These are phyloP conservation scores for Idaea straminata DNA, from an alignment of 2,888 invertebrate species.

Conservation along the genomic window DNA sequence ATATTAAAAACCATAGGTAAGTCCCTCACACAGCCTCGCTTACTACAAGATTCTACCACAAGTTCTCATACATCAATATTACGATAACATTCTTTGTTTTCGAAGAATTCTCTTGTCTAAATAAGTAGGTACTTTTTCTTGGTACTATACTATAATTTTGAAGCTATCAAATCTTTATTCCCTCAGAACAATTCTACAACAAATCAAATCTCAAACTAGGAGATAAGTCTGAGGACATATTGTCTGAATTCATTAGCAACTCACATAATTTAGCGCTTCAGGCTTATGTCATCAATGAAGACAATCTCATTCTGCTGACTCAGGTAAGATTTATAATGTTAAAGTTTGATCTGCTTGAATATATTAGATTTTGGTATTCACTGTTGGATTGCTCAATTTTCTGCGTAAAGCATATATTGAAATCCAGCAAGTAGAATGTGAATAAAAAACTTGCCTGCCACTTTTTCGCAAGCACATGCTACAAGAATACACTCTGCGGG, in stretches of 20 bases:
- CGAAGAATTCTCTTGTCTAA: background rate
- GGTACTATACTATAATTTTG: background rate
- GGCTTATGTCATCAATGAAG: conserved; percentile 39
- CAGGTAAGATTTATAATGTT: conserved; percentile 35
- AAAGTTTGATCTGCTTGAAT: background rate
- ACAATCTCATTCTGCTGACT: conserved; percentile 42
- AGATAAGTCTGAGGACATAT: conserved; percentile 47
- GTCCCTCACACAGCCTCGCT: background rate
- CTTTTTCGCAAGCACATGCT: too few species aligned
- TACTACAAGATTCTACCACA: background rate
- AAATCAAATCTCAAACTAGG: conserved; percentile 40
- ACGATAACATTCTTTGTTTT: background rate
- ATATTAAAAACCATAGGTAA: conserved; percentile 30
- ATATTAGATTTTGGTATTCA: background rate
- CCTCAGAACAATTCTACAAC: conserved; percentile 61
- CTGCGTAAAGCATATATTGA: too few species aligned
- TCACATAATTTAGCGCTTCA: conserved; percentile 60
- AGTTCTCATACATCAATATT: background rate
- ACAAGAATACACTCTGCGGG: too few species aligned
- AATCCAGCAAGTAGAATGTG: too few species aligned
- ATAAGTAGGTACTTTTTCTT: background rate
- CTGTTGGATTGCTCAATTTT: too few species aligned
- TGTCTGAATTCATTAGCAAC: conserved; percentile 65
- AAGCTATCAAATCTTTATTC: conserved; percentile 5
- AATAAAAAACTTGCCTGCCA: too few species aligned